phyloP scores from a whole-genome alignment of 2,113 vertebrate species.

The Petromus typicus region DNA sequence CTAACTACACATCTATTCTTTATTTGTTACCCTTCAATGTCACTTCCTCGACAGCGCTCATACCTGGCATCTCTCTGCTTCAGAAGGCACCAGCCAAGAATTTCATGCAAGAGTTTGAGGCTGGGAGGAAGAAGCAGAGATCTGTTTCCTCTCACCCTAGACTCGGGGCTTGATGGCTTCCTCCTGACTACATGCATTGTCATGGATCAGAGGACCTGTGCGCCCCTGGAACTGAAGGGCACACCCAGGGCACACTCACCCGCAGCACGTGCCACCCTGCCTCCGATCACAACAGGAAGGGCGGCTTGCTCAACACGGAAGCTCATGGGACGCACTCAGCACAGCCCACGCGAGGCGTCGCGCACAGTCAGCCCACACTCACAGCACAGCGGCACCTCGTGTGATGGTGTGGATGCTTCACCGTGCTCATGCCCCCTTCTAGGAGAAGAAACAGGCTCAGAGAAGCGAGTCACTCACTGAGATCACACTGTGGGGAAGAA shows the following conservation, averaged over 20 bases:
- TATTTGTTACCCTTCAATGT: background rate
- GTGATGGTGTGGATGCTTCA: background rate
- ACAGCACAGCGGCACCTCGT: background rate
- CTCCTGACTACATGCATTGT: background rate
- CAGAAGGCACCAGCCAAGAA: background rate
- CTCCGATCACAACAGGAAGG: background rate
- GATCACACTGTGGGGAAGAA: background rate
- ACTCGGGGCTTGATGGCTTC: background rate
- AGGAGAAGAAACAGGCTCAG: conserved; percentile 12
- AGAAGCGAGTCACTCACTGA: background rate
- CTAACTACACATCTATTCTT: background rate
- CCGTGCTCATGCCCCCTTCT: background rate
- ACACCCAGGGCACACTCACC: conserved; percentile 6
- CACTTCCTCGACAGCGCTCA: background rate
- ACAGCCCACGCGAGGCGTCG: background rate
- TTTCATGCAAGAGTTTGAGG: background rate
- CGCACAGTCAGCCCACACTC: background rate
- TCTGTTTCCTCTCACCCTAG: background rate
- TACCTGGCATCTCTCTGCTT: background rate
- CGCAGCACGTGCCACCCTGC: background rate
- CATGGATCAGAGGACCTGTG: conserved; percentile 25
- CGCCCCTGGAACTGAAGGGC: background rate
- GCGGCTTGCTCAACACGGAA: conserved; percentile 13
- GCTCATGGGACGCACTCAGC: background rate
- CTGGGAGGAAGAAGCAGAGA: background rate